A percentile compares a stretch with the other conserved stretches of the same genome.
phyloP scores from a whole-genome alignment of 2,113 vertebrate species.

The Lucifuga dentata region DNA sequence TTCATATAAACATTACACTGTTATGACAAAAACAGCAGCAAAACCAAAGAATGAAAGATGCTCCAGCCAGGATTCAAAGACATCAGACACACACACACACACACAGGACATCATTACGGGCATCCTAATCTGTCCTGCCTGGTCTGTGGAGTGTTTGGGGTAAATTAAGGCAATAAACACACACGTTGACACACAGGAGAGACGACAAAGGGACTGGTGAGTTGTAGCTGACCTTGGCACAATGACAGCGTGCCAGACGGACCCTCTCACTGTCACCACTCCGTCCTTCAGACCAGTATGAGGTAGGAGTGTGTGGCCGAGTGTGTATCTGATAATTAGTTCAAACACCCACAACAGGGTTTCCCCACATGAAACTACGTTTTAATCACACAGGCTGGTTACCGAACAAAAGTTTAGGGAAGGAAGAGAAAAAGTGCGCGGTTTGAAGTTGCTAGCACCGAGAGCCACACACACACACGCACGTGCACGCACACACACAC shows the following conservation, averaged over 20 bases:
- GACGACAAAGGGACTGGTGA: conserved; percentile 42
- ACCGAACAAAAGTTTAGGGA: conserved; percentile 11
- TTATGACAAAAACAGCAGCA: neutral
- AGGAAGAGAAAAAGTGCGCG: conserved; percentile 14
- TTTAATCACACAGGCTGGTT: conserved; percentile 55
- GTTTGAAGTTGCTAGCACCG: conserved; percentile 63
- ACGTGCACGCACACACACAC: conserved; percentile 15
- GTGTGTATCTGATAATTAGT: conserved; percentile 52
- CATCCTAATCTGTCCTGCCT: conserved; percentile 21
- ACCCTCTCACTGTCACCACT: conserved; percentile 58
- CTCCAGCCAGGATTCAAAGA: neutral
- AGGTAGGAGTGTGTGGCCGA: conserved; percentile 29
- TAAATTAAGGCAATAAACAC: conserved; percentile 74
- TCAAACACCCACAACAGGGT: conserved; percentile 49
- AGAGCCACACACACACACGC: conserved; percentile 41
- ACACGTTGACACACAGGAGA: conserved; percentile 65
- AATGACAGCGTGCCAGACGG: conserved; percentile 75
- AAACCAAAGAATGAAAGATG: neutral
- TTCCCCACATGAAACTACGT: conserved; percentile 47
- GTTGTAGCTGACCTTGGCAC: conserved; percentile 68
- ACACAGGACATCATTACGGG: conserved; percentile 33
- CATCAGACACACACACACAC: conserved; percentile 12
- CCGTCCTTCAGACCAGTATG: conserved; percentile 65
- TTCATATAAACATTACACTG: conserved; percentile 37
- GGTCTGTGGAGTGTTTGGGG: conserved; percentile 48